A percentile compares a stretch with the other conserved stretches of the same genome.
These are phyloP conservation scores for Rhabdornis inornatus DNA, from an alignment of 2,113 vertebrate genomes.

Conservation along the genomic window DNA sequence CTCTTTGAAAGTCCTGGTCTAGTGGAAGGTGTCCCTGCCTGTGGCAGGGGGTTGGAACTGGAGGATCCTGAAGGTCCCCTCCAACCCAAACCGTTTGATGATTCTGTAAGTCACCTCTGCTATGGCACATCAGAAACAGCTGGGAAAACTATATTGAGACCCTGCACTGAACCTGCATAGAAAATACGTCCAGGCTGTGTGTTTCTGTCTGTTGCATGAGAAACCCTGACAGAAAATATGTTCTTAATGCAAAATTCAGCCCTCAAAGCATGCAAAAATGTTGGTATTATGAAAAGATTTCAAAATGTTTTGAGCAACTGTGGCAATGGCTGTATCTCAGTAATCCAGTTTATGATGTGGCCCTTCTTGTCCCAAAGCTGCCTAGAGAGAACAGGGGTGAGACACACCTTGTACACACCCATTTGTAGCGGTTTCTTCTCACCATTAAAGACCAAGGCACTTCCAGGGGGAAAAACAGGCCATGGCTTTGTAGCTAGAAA, in stretches of 20 bases:
- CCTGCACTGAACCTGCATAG: neutral
- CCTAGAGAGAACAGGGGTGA: neutral
- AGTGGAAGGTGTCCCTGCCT: neutral
- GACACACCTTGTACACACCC: neutral
- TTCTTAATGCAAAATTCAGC: neutral
- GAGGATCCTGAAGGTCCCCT: neutral
- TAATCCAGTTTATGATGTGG: neutral
- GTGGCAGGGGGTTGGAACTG: neutral
- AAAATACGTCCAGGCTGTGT: neutral
- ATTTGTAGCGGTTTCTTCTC: fast-evolving
- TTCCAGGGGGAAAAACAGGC: neutral
- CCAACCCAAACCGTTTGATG: neutral
- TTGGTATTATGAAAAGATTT: neutral
- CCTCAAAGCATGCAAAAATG: neutral
- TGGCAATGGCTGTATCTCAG: neutral
- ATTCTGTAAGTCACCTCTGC: neutral
- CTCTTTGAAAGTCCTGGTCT: neutral
- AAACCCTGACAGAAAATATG: neutral
- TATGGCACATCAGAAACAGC: neutral
- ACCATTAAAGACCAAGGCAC: neutral
- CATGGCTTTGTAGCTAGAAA: neutral
- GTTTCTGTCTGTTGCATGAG: neutral
- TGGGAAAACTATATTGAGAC: neutral
- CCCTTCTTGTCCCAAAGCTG: neutral
- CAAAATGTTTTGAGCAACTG: neutral